These are phyloP conservation scores for Tigriopus californicus DNA, from an alignment of 2,888 invertebrate species.

Conservation along the genomic window DNA sequence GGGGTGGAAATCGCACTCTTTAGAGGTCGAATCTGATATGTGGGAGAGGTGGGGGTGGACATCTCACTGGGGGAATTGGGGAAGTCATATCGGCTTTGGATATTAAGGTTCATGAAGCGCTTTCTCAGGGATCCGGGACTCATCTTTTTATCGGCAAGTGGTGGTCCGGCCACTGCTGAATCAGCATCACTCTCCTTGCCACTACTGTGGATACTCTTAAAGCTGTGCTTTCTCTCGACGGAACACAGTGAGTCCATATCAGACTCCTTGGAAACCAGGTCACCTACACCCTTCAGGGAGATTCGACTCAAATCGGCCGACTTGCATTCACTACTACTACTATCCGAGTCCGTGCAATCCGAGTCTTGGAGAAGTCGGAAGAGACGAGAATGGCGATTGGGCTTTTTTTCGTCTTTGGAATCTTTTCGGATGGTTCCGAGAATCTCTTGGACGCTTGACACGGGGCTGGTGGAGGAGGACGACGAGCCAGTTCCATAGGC, in stretches of 20 bases:
- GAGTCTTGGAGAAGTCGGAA: constrained; percentile 1
- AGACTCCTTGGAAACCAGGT: background rate
- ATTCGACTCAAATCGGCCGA: background rate
- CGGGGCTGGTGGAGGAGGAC: background rate
- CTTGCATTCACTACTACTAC: background rate
- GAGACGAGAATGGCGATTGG: constrained; percentile 3
- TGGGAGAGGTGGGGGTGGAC: constrained; percentile 8
- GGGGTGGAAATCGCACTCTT: background rate
- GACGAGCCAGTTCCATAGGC: constrained; percentile 11
- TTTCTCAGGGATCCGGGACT: background rate
- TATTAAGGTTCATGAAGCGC: constrained; percentile 5
- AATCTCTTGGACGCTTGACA: background rate
- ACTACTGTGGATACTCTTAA: background rate
- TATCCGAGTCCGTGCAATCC: background rate
- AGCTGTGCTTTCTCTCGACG: constrained; percentile 3
- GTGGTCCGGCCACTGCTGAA: background rate
- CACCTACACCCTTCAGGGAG: background rate
- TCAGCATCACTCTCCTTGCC: constrained; percentile 5
- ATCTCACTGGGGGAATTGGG: constrained; percentile 1
- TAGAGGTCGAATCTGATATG: background rate
- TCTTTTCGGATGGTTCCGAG: background rate
- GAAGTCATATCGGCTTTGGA: background rate
- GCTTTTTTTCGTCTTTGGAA: background rate
- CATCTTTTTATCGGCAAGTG: background rate
- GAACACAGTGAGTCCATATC: constrained; percentile 12